Base-by-base conservation (phyloP, 1,140 invertebrate genomes). In the Eurosta solidaginis region DNA sequence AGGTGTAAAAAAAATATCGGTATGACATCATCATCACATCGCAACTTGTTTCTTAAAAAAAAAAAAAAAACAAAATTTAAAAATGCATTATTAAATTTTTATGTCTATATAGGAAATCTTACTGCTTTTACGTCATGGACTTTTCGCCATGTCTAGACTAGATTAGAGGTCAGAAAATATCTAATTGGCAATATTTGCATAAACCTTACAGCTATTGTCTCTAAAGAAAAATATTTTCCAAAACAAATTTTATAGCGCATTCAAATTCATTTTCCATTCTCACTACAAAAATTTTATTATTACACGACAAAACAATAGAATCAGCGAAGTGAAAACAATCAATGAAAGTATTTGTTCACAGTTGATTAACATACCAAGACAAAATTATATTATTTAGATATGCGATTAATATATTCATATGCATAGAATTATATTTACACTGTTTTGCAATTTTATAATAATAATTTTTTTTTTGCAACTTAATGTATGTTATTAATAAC, bases 311-410 rank as follows among this genome's bases (percentile, higher is more conserved):
- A n/a, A 68, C 36, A 68, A 42, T 20, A 33, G 59, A 9, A n/a
- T 40, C 33, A 68, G n/a, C 40, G 59, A 42, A 68, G 59, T 33
- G 59, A 68, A 33, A 68, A 68, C 59, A 68, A 68, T 68, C 59
- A 68, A 40, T 68, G 59, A 68, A 59, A 22, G 59, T 33, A 68
- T 68, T 68, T 68, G 59, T 68, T 68, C 59, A 68, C 59, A 68
- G 59, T 22, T 68, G 22, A 68, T 68, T 68, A 68, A 68, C 59
- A 68, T 68, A n/a, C 59, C 59, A 68, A 68, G 59, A 68, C 59
- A 68, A 68, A 68, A 68, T 33, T 40, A 68, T 68, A n/a, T 27
- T 59, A 29, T 27, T 20, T 12, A 54, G 27, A 54, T 54, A 54
- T 25, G 47, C 2, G 47, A 20, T 6, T 54, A 54, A 52, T 54